Percentiles rank a stretch among this genome's conserved stretches.
These are phyloP conservation scores for Scaptodrosophila lebanonensis DNA, from an alignment of 1,140 invertebrate species.

Conservation along the genomic window DNA sequence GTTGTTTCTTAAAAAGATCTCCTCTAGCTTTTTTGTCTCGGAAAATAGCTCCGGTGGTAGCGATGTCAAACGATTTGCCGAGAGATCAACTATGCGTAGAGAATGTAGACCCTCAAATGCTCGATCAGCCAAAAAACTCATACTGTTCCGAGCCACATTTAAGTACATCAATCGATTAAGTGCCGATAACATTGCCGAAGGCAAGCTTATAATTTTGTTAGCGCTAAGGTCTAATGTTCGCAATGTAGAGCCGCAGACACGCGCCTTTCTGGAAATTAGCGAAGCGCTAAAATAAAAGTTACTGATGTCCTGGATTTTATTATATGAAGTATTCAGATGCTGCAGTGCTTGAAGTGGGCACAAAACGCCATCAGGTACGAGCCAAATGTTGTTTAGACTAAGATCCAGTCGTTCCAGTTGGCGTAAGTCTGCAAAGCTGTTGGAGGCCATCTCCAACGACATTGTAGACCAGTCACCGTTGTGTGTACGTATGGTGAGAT, in stretches of 20 bases:
- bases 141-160: constrained; percentile 83
- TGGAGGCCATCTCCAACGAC: constrained; percentile 86
- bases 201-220: constrained; percentile 89
- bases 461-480: constrained; percentile 93
- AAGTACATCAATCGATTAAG: constrained; percentile 82
- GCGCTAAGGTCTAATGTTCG: constrained; percentile 87
- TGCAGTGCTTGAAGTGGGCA: constrained; percentile 88
- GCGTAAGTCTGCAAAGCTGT: constrained; percentile 85
- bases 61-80: constrained; percentile 88
- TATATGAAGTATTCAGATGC: constrained; percentile 88
- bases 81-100: constrained; percentile 86
- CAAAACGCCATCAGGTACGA: constrained; percentile 88
- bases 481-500: constrained; percentile 90
- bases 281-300: constrained; percentile 85
- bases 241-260: constrained; percentile 83
- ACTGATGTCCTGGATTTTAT: constrained; percentile 86
- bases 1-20: constrained; percentile 91
- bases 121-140: constrained; percentile 88
- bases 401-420: constrained; percentile 89
- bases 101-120: constrained; percentile 88
- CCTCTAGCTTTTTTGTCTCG: constrained; percentile 87
- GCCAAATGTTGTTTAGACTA: constrained; percentile 92
- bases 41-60: constrained; percentile 89
- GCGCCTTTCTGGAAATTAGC: constrained; percentile 80
- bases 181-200: constrained; percentile 86